A percentile compares a stretch with the other conserved stretches of the same genome.
These are phyloP conservation scores for Frankliniella intonsa DNA, from an alignment of 2,888 invertebrate species.

Conservation along the genomic window DNA sequence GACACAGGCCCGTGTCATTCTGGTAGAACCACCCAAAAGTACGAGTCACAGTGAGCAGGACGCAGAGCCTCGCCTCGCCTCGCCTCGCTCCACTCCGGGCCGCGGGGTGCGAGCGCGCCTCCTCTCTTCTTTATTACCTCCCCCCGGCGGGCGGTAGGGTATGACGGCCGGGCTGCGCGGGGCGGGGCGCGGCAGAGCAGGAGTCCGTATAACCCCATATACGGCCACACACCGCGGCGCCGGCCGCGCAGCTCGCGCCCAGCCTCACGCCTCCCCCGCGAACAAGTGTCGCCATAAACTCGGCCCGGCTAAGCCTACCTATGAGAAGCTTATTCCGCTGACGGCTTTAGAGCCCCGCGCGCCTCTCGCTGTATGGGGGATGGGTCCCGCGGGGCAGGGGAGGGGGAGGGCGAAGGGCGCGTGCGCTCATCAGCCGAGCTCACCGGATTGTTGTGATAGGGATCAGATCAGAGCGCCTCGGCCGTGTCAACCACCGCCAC, in stretches of 20 bases:
- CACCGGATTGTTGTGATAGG: neutral
- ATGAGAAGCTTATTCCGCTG: constrained; percentile 20
- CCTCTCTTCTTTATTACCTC: neutral
- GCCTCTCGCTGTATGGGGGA: neutral
- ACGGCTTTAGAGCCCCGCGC: neutral
- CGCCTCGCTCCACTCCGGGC: neutral
- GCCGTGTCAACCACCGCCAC: neutral
- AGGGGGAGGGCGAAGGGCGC: neutral
- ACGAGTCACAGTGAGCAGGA: no score
- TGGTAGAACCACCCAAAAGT: no score
- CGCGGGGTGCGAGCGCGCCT: neutral
- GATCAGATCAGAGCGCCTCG: neutral
- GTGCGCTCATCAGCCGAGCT: neutral
- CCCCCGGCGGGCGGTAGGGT: no score
- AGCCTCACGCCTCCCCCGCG: neutral
- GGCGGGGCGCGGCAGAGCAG: no score
- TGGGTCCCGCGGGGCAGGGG: neutral
- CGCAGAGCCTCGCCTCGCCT: no score
- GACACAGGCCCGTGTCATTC: no score
- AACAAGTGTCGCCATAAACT: constrained; percentile 17
- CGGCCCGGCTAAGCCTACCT: constrained; percentile 13
- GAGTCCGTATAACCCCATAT: no score
- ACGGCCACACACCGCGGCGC: neutral
- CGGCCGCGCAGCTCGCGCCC: neutral
- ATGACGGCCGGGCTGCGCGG: no score